Evolutionary conservation across 2,888 invertebrate genomes (phyloP), one percentile per base, ranked within the genome.

Genomic region (Melieria crassipennis): DNA sequence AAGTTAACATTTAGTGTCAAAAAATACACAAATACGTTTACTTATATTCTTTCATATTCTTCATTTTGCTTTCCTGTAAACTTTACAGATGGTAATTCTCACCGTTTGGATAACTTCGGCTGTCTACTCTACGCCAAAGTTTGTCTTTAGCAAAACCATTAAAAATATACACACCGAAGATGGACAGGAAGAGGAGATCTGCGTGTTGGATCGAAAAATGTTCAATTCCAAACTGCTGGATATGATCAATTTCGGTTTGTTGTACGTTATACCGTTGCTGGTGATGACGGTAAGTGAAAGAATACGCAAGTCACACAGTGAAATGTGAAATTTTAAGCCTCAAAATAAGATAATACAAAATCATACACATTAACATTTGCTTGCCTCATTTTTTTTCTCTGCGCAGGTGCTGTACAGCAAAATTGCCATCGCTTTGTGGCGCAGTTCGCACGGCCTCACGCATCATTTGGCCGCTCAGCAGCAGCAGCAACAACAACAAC

Each of bases 391-490:
- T 64, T 61, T 42, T 6, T 55, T 73, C 65, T 65, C 10, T 70
- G 68, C 80, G 50, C 84, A 92, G 92, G 89, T 93, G 56, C 88
- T 96, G 50, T 97, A 97, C 84, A 93, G 93, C 50, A 90, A 92
- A 79, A 96, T 97, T 70, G 95, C 95, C 4, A 90, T 94, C 43
- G 92, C 93, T 0, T 87, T 97, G 55, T 96, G 96, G 95, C 91
- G 89, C 87, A 93, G 93, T 79, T 92, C 92, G 0, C 89, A 91
- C 70, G 91, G 91, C 3, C 85, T 92, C 52, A 91, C 91, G 75
- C 88, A 89, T 77, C 88, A 89, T 78, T 83, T 88, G 64, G 81
- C 82, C 11, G 76, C 81, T 72, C 74, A 66, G 50, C 76, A 81
- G 82, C 75, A 82, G 79, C 74, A 82, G 77, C 67, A 82, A 79